phyloP scores from a whole-genome alignment of 2,113 vertebrate genomes.

The Dicerorhinus sumatrensis region DNA sequence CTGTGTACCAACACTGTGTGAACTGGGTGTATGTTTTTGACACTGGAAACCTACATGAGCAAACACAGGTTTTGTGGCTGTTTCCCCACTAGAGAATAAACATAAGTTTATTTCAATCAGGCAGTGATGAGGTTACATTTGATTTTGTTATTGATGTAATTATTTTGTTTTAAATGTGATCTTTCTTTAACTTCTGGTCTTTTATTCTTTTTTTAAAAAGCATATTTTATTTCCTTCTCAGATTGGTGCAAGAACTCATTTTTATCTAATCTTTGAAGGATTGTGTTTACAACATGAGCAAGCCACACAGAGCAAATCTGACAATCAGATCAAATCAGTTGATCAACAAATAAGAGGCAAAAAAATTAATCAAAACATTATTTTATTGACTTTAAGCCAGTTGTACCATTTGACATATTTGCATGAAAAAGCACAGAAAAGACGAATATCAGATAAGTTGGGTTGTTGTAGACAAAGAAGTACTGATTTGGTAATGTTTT shows the following conservation, averaged over 20 bases:
- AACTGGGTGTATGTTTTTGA: neutral
- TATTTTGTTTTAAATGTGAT: neutral
- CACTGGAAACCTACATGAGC: neutral
- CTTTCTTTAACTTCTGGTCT: neutral
- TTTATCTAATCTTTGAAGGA: neutral
- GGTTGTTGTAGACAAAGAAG: neutral
- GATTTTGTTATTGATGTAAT: neutral
- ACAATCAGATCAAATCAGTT: neutral
- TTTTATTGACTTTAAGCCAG: neutral
- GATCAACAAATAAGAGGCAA: neutral
- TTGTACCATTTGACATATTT: neutral
- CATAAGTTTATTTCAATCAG: neutral
- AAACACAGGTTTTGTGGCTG: neutral
- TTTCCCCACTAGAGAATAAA: neutral
- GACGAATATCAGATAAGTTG: neutral
- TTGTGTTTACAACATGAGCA: neutral
- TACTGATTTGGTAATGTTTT: neutral
- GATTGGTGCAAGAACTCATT: neutral
- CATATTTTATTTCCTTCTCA: neutral
- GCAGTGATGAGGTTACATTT: neutral
- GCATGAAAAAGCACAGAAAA: neutral
- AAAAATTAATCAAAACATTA: neutral
- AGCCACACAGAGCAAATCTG: neutral
- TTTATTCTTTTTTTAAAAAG: neutral
- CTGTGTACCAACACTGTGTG: neutral